Evolutionary conservation across 1,140 invertebrate species (phyloP), one percentile per base, ranked within the genome.

Genomic region (Adelges cooleyi): DNA sequence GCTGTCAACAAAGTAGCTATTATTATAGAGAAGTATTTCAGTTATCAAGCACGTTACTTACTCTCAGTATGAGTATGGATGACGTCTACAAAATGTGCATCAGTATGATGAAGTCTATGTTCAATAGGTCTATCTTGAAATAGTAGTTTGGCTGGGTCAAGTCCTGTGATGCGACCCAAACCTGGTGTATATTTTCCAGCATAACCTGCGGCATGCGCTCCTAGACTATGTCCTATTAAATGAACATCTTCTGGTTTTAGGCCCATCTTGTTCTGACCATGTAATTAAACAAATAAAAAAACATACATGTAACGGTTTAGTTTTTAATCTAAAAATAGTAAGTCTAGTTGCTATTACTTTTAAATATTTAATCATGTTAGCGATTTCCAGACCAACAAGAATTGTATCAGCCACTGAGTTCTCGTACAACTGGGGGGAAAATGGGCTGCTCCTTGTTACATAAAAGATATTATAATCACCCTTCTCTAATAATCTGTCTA

Each of bases 401-500:
- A 88, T 77, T 0, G 87, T 88, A 71, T 89, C 87, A n/a, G 86
- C 86, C 0, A 86, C 88, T 1, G 87, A 86, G 65, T 83, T 80
- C 0, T 86, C 89, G 72, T 90, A 90, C 3, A 89, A n/a, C n/a
- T n/a, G 1, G 86, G 85, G 54, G 89, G 74, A 4, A n/a, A n/a
- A n/a, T n/a, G n/a, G n/a, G n/a, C 86, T 86, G 1, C 86, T 86
- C 89, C 89, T 91, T 75, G 91, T 87, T 15, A 90, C 88, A 9
- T 87, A 79, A 40, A 92, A 81, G 15, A 91, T 85, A 72, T 91
- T 91, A 74, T 84, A 86, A 72, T 90, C 86, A n/a, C 80, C 83
- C 13, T 84, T 80, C 73, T 82, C 84, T 51, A 90, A 79, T 62
- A 91, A 78, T 72, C 88, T 86, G 70, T 84, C 82, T 71, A 84